Percentiles rank a stretch among this genome's conserved stretches.
These are phyloP conservation scores for Megalops atlanticus DNA, from an alignment of 2,113 vertebrate genomes.

Conservation along the genomic window DNA sequence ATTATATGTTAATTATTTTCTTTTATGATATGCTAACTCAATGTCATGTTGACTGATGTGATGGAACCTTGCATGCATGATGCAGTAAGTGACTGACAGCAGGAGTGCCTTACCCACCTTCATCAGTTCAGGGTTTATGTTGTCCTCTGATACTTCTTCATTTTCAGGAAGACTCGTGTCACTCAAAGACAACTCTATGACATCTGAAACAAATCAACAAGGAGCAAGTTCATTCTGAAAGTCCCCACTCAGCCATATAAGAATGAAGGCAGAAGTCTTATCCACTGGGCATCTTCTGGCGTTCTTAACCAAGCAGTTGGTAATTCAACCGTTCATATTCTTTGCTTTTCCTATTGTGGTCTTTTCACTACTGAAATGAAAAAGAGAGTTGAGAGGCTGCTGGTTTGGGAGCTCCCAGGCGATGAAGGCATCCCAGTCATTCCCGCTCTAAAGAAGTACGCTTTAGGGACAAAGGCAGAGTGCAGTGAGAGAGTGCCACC, in stretches of 20 bases:
- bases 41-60: background rate
- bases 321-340: background rate
- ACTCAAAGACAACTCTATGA: constrained; percentile 71
- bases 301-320: background rate
- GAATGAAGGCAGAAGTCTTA: no score
- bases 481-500: background rate
- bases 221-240: no score
- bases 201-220: constrained; percentile 69
- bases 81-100: background rate
- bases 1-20: background rate
- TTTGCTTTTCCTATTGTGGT: background rate
- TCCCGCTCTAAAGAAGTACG: no score
- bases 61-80: background rate
- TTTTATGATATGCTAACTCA: background rate
- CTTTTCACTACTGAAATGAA: background rate
- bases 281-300: background rate
- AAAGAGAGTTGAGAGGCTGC: background rate
- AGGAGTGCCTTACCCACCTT: constrained; percentile 74
- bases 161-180: constrained; percentile 77
- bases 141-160: constrained; percentile 79
- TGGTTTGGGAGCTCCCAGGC: background rate
- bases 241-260: no score
- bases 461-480: background rate
- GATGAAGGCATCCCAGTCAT: background rate
- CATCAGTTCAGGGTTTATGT: constrained; percentile 85